Evolutionary conservation across 2,113 vertebrate species (phyloP).

Genomic region (Rhabdomys dilectus): DNA sequence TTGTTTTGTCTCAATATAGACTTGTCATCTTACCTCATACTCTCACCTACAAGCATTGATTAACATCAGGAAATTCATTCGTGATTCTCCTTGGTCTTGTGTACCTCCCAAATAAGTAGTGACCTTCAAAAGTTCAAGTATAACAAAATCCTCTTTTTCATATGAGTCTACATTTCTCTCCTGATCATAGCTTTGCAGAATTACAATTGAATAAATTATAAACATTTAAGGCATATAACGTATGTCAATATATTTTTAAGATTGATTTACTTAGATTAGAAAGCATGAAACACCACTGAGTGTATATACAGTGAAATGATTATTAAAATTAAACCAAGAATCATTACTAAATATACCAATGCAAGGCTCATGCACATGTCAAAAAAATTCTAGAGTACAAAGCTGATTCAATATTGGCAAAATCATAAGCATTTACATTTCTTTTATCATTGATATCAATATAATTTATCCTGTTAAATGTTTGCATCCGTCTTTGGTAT

Average conservation of each 20-base stretch:
- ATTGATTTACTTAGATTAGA: neutral
- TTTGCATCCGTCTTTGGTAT: neutral
- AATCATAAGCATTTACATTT: neutral
- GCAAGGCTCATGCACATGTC: no score
- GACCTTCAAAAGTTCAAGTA: neutral
- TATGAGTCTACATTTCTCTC: no score
- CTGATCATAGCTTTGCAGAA: neutral
- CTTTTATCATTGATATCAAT: neutral
- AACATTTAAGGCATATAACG: neutral
- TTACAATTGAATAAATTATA: neutral
- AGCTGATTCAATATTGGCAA: neutral
- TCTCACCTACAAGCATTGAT: no score
- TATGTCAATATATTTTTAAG: neutral
- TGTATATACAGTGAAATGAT: neutral
- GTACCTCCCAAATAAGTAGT: neutral
- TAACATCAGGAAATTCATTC: no score
- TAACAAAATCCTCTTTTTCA: neutral
- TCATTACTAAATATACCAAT: no score
- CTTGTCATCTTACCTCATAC: neutral
- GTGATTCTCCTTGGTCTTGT: neutral
- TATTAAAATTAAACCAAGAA: neutral
- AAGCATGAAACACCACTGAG: neutral
- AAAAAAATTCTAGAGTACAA: neutral
- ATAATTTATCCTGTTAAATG: neutral
- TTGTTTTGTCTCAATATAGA: neutral